Conservation (phyloP, 2,797 vertebrate species). For the Rachycentron canadum region DNA sequence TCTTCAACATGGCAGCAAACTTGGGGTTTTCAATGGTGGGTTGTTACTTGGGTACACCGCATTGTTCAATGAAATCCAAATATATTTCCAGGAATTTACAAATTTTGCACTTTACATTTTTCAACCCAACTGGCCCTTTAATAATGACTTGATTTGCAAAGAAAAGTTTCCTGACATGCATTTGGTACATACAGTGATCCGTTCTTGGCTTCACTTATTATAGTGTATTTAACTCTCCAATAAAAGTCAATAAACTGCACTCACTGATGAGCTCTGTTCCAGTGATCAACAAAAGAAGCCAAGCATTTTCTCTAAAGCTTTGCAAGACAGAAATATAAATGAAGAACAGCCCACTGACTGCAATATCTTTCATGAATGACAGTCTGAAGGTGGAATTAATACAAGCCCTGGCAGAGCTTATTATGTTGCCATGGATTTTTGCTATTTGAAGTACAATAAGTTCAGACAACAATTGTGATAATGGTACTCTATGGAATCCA, state of each 20-base stretch:
- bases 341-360: neutral
- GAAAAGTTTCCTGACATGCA: neutral
- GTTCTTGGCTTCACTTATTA: neutral
- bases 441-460: neutral
- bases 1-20: too few species aligned
- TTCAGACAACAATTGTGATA: constrained; percentile 19
- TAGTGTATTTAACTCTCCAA: neutral
- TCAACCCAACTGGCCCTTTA: neutral
- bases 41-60: too few species aligned
- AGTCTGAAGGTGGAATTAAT: constrained; percentile 13
- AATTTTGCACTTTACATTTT: neutral
- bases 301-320: neutral
- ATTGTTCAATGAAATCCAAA: too few species aligned
- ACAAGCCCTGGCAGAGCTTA: neutral
- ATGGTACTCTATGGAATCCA: constrained; percentile 4
- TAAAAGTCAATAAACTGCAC: neutral
- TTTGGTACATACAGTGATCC: neutral
- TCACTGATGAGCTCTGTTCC: neutral
- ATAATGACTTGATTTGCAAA: too few species aligned
- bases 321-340: constrained; percentile 7
- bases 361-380: constrained; percentile 10
- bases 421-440: constrained; percentile 23
- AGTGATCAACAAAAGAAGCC: constrained; percentile 7
- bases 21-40: too few species aligned
- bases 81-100: too few species aligned